Base-by-base conservation (phyloP, 2,113 vertebrate genomes). In the Picathartes gymnocephalus region DNA sequence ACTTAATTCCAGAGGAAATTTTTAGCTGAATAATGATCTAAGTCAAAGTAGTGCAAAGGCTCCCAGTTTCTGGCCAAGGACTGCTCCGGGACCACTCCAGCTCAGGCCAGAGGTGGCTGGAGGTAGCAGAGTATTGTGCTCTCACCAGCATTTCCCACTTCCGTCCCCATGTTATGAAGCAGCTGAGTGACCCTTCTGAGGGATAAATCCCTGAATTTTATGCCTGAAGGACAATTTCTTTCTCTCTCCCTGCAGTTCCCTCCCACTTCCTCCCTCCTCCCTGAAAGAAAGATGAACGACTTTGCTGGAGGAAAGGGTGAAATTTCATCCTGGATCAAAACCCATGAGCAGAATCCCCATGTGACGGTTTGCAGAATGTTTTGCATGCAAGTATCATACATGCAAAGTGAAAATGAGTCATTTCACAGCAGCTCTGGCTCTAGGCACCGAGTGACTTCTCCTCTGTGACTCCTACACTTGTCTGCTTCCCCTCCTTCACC, bases 301-400 rank as follows among this genome's bases (percentile, higher is more conserved):
- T 97, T 97, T 96, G 94, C 96, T 93, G 90, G 88, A 94, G 95
- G 95, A 96, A 96, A 96, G 94, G 93, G 96, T 97, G 95, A 97
- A 96, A 97, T 96, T 95, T 96, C 96, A 97, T 97, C 96, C 95
- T 0, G 1, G 93, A 96, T 96, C 95, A 94, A 96, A 96, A n/a
- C 82, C 86, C 88, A 84, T 3, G 93, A 96, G 95, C 82, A 79
- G 90, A 94, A 95, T 88, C 68, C 90, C 90, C 95, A 72, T 71
- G 69, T 93, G 95, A 96, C 61, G 81, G 78, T 40, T 88, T 0
- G 0, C 76, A 91, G 92, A 91, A 76, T 82, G 88, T 86, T 96
- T 18, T 88, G 85, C 95, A 97, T 94, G 90, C 95, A 96, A 95
- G 88, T 94, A 95, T 96, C 95, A 92, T 88, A 78, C 72, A 86